These are phyloP conservation scores for Plagiodera versicolora DNA, from an alignment of 2,888 invertebrate genomes.

Conservation along the genomic window DNA sequence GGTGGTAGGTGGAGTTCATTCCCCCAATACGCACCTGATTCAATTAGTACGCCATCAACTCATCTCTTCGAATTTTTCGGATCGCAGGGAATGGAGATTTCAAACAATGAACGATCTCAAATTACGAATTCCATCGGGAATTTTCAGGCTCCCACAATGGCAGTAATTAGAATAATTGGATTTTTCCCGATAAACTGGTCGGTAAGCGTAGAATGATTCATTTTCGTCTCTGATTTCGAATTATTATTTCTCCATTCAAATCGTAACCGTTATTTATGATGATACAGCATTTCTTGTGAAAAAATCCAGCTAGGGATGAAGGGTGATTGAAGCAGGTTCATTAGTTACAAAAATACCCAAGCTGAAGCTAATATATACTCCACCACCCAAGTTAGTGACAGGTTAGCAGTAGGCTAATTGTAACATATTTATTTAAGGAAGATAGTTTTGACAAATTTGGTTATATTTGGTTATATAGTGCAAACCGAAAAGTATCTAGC, in stretches of 20 bases:
- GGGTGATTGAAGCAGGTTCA: background rate
- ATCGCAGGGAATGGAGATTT: background rate
- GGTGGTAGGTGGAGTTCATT: no score
- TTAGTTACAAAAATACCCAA: no score
- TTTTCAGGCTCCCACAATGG: background rate
- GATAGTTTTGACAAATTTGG: no score
- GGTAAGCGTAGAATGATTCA: background rate
- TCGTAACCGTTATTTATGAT: background rate
- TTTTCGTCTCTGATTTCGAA: background rate
- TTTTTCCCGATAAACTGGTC: background rate
- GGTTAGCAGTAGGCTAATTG: no score
- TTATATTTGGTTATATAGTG: no score
- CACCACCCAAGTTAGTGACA: no score
- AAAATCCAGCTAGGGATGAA: background rate
- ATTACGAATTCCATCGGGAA: constrained; percentile 3
- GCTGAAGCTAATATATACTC: no score
- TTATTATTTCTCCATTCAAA: background rate
- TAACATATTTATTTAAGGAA: no score
- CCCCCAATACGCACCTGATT: background rate
- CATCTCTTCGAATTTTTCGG: background rate
- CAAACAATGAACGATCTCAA: background rate
- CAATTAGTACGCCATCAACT: background rate
- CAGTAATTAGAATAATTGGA: constrained; percentile 8
- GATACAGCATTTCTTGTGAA: background rate
- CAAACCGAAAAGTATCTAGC: no score